Evolutionary conservation across 2,888 invertebrate genomes (phyloP).

Genomic region (Conus canariensis): DNA sequence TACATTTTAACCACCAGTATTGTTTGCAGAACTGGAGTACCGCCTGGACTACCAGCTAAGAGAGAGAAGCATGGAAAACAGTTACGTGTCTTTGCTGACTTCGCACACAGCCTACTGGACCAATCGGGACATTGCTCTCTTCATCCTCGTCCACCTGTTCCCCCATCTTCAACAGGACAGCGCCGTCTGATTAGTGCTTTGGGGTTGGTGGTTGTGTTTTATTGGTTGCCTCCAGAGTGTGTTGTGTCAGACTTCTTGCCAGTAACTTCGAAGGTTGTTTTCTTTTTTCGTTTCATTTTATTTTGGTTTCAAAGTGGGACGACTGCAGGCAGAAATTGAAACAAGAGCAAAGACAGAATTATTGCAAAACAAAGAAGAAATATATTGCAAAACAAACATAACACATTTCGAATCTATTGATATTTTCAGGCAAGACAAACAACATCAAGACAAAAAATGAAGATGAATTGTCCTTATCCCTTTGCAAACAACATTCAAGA

Average conservation of each 20-base stretch:
- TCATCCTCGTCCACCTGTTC: constrained; percentile 80
- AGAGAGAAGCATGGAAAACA: constrained; percentile 82
- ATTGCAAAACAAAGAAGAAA: too few relatives aligned
- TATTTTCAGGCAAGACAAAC: too few relatives aligned
- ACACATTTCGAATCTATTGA: too few relatives aligned
- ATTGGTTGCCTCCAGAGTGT: neutral
- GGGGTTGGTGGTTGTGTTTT: neutral
- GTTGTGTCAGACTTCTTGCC: neutral
- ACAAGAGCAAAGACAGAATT: too few relatives aligned
- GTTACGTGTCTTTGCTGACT: constrained; percentile 83
- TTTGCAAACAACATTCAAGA: too few relatives aligned
- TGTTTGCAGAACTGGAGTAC: constrained; percentile 81
- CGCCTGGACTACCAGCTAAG: constrained; percentile 83
- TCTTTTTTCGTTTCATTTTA: neutral
- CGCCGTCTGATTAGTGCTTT: neutral
- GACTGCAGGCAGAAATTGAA: too few relatives aligned
- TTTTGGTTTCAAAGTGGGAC: too few relatives aligned
- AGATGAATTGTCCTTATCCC: neutral
- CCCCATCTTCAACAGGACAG: constrained; percentile 60
- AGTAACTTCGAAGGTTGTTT: neutral
- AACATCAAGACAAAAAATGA: too few relatives aligned
- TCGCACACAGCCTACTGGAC: constrained; percentile 85
- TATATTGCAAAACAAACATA: too few relatives aligned
- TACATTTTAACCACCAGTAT: too few relatives aligned
- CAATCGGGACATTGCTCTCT: constrained; percentile 84